Base-by-base conservation (phyloP, 2,797 vertebrate genomes). In the Sebastes melanostomus region DNA sequence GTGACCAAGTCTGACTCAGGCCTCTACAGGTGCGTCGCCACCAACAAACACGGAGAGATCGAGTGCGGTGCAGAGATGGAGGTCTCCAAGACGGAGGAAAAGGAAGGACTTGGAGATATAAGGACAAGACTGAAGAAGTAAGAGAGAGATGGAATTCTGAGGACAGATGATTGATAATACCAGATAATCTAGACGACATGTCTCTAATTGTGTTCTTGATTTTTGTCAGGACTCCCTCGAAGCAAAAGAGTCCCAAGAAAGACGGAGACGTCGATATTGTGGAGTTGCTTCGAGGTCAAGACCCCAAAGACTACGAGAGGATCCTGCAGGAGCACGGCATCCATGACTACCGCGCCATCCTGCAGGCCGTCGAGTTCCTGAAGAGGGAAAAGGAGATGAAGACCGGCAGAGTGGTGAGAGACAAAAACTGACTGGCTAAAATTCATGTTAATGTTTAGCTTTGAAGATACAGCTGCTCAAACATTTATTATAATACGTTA, bases 61-160 rank as follows among this genome's bases (percentile, higher is more conserved):
- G 98, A 99, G 89, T 97, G 96, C 72, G 96, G 92, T 3, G 92
- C 97, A 38, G 97, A 97, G 42, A 91, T 99, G 50, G 95, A 96
- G 79, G 97, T 99, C 72, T 96, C 96, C 79, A 98, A 99, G 85
- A 98, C 95, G 92, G 95, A 96, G 84, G 96, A 96, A 69, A 82
- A 83, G 61, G 89, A 94, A 55, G 94, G 93, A 86, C 2, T 91
- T 0, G 96, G 96, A 32, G 98, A 98, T 82, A 85, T 98, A 8
- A 96, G 97, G 90, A 96, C 97, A 13, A 97, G 95, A 94, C 94
- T 99, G 55, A 99, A 99, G 95, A 99, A 97, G 98, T 98, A 94
- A 84, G 82, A 38, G 6, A 46, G 58, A 46, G 58, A 32, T 13
- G 6, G 20, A 63, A 7, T 24, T 34, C 60, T 12, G 9, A 29